Evolutionary conservation across 2,113 vertebrate genomes (phyloP).

Genomic region (Cranoglanis bouderius): DNA sequence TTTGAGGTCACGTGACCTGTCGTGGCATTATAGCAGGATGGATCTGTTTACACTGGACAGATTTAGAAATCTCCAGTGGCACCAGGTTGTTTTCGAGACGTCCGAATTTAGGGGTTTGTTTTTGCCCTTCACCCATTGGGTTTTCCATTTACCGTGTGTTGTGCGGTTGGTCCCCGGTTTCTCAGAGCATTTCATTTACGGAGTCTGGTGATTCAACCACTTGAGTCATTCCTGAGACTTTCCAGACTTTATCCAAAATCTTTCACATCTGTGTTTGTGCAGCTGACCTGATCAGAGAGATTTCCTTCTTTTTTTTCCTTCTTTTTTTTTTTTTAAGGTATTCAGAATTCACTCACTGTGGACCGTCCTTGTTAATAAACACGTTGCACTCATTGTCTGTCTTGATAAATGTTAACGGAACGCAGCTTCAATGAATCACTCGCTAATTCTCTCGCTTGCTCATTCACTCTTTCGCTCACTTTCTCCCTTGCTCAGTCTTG

Average conservation of each 20-base stretch:
- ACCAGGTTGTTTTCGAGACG: conserved; percentile 38
- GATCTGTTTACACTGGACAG: conserved; percentile 65
- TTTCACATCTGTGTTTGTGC: background rate
- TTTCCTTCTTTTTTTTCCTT: background rate
- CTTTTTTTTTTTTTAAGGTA: background rate
- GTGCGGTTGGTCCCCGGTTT: background rate
- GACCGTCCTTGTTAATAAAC: background rate
- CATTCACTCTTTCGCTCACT: background rate
- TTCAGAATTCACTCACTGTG: background rate
- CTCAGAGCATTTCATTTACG: background rate
- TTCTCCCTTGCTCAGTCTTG: conserved; percentile 1
- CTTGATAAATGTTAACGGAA: background rate
- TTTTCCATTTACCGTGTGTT: background rate
- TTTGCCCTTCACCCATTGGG: background rate
- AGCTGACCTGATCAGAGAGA: background rate
- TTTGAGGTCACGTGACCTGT: conserved; percentile 65
- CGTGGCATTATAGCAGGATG: conserved; percentile 47
- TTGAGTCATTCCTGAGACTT: conserved; percentile 29
- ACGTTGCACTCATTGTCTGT: conserved; percentile 10
- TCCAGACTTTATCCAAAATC: background rate
- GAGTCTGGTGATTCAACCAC: conserved; percentile 21
- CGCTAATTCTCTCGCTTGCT: background rate
- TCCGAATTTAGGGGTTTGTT: conserved; percentile 28
- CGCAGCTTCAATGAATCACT: conserved; percentile 15
- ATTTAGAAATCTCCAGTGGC: conserved; percentile 62